These are phyloP conservation scores for Alaudala cheleensis DNA, from an alignment of 2,113 vertebrate genomes.

Conservation along the genomic window DNA sequence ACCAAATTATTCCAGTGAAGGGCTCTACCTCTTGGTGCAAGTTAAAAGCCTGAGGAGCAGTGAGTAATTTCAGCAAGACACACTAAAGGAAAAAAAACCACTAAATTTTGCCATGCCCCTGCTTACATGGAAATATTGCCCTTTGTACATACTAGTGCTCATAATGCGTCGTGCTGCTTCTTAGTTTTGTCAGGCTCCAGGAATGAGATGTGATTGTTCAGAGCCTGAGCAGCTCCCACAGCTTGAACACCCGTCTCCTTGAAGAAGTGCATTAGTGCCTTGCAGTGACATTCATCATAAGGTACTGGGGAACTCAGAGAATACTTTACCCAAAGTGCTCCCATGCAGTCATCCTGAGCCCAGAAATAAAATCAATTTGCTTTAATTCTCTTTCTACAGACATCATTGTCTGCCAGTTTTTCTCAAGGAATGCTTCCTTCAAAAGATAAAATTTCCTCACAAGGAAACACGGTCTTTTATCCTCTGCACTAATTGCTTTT, in stretches of 20 bases:
- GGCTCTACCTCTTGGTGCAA: neutral
- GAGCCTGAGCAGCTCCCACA: neutral
- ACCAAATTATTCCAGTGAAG: neutral
- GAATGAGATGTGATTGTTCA: neutral
- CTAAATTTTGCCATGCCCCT: neutral
- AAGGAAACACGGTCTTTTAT: neutral
- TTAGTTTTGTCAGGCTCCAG: neutral
- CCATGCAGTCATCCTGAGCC: neutral
- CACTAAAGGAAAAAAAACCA: rapidly evolving
- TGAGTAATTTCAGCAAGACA: neutral
- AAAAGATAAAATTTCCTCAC: neutral
- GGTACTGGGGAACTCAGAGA: neutral
- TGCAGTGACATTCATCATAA: neutral
- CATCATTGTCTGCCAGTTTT: neutral
- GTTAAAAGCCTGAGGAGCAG: neutral
- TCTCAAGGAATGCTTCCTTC: neutral
- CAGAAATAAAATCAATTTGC: conserved; percentile 3
- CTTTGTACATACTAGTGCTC: neutral
- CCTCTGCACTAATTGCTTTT: neutral
- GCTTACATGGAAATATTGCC: neutral
- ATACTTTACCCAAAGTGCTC: neutral
- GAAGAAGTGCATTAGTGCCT: neutral
- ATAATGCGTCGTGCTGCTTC: neutral
- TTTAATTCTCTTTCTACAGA: neutral
- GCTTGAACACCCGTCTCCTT: neutral